phyloP scores from a whole-genome alignment of 2,797 vertebrate genomes.

The Varecia variegata region DNA sequence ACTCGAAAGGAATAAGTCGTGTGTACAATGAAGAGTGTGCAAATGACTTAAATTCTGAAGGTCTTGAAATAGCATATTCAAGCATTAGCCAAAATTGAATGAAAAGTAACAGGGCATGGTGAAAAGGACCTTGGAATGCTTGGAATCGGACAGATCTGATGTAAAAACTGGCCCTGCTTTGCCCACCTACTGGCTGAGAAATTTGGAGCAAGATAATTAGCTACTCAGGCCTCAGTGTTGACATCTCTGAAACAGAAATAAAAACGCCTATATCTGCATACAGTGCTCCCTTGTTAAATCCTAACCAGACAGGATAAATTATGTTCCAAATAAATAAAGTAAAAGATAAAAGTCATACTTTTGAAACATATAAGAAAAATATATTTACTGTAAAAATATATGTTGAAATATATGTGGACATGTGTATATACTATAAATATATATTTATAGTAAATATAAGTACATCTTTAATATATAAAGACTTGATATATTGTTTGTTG shows the following conservation, averaged over 20 bases:
- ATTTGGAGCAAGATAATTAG: neutral
- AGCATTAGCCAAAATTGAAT: neutral
- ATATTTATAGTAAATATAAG: neutral
- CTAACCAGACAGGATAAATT: neutral
- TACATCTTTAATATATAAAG: neutral
- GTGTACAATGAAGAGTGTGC: neutral
- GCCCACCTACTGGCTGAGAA: neutral
- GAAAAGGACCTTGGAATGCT: neutral
- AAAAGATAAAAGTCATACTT: neutral
- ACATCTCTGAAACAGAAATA: neutral
- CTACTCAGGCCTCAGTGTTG: neutral
- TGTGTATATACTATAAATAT: neutral
- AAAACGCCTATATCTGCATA: neutral
- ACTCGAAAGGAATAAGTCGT: neutral
- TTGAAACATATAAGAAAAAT: neutral
- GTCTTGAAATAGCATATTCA: neutral
- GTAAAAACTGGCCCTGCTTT: neutral
- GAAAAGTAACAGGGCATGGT: neutral
- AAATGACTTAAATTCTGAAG: neutral
- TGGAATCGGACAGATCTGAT: neutral
- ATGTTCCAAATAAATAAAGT: constrained; percentile 12
- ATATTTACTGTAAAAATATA: neutral
- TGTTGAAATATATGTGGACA: neutral
- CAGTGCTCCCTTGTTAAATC: neutral
- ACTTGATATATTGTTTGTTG: neutral